Evolutionary conservation across 2,797 vertebrate species (phyloP), one percentile per base, ranked within the genome.

Genomic region (Delichon dasypus): DNA sequence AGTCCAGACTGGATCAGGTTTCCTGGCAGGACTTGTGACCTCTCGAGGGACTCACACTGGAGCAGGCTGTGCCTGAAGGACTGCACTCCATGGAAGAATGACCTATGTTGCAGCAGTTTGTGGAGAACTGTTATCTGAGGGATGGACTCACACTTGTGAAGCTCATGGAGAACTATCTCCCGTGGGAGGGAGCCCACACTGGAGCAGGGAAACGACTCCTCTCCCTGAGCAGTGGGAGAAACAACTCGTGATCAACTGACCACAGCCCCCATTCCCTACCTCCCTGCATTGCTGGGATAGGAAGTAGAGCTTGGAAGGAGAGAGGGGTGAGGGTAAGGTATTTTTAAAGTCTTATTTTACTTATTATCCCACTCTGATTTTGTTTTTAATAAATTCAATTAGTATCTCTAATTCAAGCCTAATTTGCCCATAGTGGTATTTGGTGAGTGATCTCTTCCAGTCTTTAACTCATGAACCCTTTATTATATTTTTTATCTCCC

Each of bases 31-130:
- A 54, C 9, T 23, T 53, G 47, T 29, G 47, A 61, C 19, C 9
- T 29, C 19, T 27, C 3, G 23, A 38, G 16, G 13, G 23, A 53
- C n/a, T 38, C 83, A 29, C 0, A 1, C 7, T 54, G 32, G 20
- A 54, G 29, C 47, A 77, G 47, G 23, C 55, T 53, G 54, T 68
- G 23, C 38, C 27, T 47, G 40, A 53, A 68, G n/a, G 55, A 40
- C 16, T 53, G 29, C 13, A 53, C 7, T 20, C n/a, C 20, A 21
- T 7, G 29, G 54, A 61, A 68, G n/a, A 68, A 44, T 0, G 3
- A 54, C 20, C 20, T 14, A 34, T 0, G 2, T 3, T 38, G 34
- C 64, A 54, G 73, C 55, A 61, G 34, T 40, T 29, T n/a, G 72
- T n/a, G 40, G n/a, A 61, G 20, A 60, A 19, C 18, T 66, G 26